Percentiles rank a stretch among this genome's conserved stretches.
Evolutionary conservation across 2,113 vertebrate species (phyloP).

Genomic region (Lepus europaeus): DNA sequence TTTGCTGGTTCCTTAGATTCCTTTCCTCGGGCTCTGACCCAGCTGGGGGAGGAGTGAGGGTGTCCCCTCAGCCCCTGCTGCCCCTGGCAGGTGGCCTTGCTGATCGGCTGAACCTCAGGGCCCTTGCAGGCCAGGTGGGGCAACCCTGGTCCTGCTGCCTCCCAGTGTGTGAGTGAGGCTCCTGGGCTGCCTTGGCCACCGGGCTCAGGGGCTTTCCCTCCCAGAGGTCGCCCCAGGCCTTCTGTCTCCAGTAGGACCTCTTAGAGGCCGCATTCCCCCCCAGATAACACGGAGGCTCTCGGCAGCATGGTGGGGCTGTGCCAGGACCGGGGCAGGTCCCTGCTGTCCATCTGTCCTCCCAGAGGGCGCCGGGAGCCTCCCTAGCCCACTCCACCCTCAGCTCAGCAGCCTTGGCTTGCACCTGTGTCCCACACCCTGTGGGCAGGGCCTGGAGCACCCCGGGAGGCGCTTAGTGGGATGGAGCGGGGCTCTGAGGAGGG

Average conservation of each 20-base stretch:
- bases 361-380: not conserved
- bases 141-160: not conserved
- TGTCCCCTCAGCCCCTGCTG: not conserved
- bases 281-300: not conserved
- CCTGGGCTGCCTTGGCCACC: not conserved
- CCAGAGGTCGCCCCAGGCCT: not conserved
- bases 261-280: not conserved
- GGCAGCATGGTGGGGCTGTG: not conserved
- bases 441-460: not conserved
- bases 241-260: not conserved
- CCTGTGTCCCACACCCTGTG: not conserved
- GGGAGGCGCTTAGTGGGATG: not conserved
- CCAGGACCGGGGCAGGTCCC: not conserved
- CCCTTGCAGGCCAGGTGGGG: not conserved
- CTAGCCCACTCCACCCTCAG: not conserved
- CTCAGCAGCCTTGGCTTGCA: not conserved
- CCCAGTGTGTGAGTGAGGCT: not conserved
- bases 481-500: not conserved
- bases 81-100: not conserved
- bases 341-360: not conserved
- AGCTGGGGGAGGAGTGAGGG: not conserved
- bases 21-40: not conserved
- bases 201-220: not conserved
- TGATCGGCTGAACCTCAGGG: not conserved
- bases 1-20: not conserved